Evolutionary conservation across 2,888 invertebrate genomes (phyloP), one percentile per base, ranked within the genome.

Genomic region (Lasioglossum vierecki): DNA sequence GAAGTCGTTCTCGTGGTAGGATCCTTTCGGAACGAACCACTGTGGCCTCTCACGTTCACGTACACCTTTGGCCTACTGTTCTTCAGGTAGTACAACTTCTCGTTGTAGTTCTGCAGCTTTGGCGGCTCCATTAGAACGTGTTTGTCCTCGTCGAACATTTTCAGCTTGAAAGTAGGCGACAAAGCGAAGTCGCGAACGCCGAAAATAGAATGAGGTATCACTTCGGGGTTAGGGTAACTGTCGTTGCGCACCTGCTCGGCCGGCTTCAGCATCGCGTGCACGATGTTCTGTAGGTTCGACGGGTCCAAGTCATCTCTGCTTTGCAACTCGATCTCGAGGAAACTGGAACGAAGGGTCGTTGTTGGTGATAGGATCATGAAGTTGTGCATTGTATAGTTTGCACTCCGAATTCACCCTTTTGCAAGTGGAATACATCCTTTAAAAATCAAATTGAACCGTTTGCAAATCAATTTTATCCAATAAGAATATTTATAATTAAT

Each of bases 1-100:
- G 91, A 75, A 15, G 88, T 91, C 18, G 84, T 87, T 13, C 63
- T 75, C 0, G 84, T 80, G n/a, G 72, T 74, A 0, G 63, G 35
- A 0, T 83, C 81, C 49, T 93, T 91, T 0, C 88, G 83, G 73
- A 93, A 93, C 6, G 92, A 91, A 4, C 93, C 94, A 39, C 91
- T 93, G 79, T 88, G 85, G 0, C 93, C 93, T 5, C 94, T 89
- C 11, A 94, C 92, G 73, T 93, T 94, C 0, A 94, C 93, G 82
- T 93, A 93, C 3, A 94, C 94, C 71, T 93, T 93, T 0, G 93
- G 93, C n/a, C 91, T 90, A 18, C 88, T 88, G 57, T 88, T 92
- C 75, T 94, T 94, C 63, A 94, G 82, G 35, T 94, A 94, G 72
- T 94, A 94, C 0, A 94, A 86, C 78, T 94, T 94, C 80, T 93